phyloP scores from a whole-genome alignment of 2,797 vertebrate species.

The Intellagama lesueurii region DNA sequence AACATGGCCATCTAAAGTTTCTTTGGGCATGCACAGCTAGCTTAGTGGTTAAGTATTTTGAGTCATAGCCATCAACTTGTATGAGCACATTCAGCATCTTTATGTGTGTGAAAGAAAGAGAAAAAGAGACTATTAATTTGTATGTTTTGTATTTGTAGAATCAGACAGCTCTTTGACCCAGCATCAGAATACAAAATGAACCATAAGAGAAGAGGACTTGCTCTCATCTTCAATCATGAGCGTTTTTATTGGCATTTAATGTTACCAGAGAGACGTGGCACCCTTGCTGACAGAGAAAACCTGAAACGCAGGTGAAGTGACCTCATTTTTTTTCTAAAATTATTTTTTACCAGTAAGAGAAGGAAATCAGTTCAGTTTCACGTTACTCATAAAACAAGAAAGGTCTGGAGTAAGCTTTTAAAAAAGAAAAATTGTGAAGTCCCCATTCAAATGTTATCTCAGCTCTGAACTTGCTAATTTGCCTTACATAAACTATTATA shows the following conservation, averaged over 20 bases:
- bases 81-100: background rate
- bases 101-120: background rate
- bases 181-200: constrained; percentile 89
- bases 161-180: constrained; percentile 80
- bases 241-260: constrained; percentile 86
- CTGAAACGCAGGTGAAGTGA: constrained; percentile 83
- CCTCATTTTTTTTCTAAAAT: background rate
- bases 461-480: background rate
- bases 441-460: background rate
- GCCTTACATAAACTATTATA: background rate
- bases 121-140: constrained; percentile 7
- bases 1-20: too few relatives aligned
- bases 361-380: background rate
- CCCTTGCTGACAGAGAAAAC: constrained; percentile 83
- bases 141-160: constrained; percentile 49
- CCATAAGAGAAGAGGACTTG: constrained; percentile 86
- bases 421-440: background rate
- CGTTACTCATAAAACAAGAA: background rate
- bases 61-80: background rate
- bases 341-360: background rate
- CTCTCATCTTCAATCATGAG: constrained; percentile 96
- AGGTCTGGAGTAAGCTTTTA: background rate
- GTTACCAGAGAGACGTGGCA: constrained; percentile 82
- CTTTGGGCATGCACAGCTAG: background rate
- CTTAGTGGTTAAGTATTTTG: background rate